phyloP scores from a whole-genome alignment of 2,113 vertebrate genomes.

The Ciconia stormi region DNA sequence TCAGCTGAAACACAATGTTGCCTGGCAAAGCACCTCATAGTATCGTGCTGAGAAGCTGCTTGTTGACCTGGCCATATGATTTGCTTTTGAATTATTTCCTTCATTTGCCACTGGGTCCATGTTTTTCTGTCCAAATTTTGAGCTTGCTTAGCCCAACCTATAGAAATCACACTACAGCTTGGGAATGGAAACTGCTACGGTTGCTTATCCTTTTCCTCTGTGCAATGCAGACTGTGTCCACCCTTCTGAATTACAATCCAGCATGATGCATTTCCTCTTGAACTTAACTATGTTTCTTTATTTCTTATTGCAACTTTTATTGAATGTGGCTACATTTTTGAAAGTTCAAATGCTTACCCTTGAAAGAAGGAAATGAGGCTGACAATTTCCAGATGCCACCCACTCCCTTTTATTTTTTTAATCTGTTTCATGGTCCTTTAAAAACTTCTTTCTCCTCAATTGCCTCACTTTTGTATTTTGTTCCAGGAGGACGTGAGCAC shows the following conservation, averaged over 20 bases:
- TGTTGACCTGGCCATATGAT: not conserved
- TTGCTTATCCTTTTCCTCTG: not conserved
- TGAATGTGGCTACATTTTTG: not conserved
- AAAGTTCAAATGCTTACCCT: not conserved
- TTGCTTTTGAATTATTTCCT: not conserved
- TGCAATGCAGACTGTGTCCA: not conserved
- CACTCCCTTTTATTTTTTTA: not conserved
- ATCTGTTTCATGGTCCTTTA: not conserved
- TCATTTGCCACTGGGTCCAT: not conserved
- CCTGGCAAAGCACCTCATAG: not conserved
- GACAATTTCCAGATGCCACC: not conserved
- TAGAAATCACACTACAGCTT: not conserved
- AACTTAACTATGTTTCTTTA: not conserved
- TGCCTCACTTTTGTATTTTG: not conserved
- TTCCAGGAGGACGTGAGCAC: not conserved
- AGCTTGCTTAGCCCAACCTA: not conserved
- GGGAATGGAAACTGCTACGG: not conserved
- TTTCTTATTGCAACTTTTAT: not conserved
- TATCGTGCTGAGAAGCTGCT: not conserved
- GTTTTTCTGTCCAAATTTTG: not conserved
- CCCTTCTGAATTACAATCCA: not conserved
- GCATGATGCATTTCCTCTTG: not conserved
- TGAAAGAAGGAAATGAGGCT: not conserved
- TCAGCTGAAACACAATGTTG: not conserved
- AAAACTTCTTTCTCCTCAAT: not conserved